These are phyloP conservation scores for Luehdorfia chinensis DNA, from an alignment of 1,140 invertebrate species.

Conservation along the genomic window DNA sequence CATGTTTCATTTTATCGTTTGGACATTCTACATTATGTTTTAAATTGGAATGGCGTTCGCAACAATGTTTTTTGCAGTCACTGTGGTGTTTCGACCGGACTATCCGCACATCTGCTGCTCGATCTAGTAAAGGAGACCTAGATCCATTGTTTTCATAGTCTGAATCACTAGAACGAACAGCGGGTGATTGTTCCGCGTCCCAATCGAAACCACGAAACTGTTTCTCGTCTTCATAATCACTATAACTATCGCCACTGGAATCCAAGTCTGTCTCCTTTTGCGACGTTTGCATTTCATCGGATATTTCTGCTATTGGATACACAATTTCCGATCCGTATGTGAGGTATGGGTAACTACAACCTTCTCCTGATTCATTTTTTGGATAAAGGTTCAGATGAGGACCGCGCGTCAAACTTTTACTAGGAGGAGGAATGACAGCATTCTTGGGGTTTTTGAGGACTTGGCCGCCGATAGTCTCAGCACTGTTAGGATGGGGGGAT, in stretches of 20 bases:
- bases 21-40: conserved; percentile 52
- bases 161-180: conserved; percentile 72
- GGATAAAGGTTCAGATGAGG: conserved; percentile 82
- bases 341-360: conserved; percentile 79
- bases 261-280: conserved; percentile 82
- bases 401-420: conserved; percentile 81
- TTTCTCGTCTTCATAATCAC: conserved; percentile 78
- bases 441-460: conserved; percentile 79
- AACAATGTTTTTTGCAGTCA: conserved; percentile 64
- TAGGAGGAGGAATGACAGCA: conserved; percentile 80
- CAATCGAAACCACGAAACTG: conserved; percentile 75
- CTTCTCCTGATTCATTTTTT: conserved; percentile 70
- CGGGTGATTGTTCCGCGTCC: conserved; percentile 69
- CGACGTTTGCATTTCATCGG: conserved; percentile 86
- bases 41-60: conserved; percentile 47
- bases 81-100: conserved; percentile 60
- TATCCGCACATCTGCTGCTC: conserved; percentile 55
- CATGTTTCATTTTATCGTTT: conserved; percentile 62
- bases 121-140: conserved; percentile 77
- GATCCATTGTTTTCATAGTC: conserved; percentile 81
- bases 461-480: conserved; percentile 81
- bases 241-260: conserved; percentile 74
- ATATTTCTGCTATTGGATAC: conserved; percentile 90
- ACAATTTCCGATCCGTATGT: conserved; percentile 87
- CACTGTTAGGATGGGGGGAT: conserved; percentile 82